These are phyloP conservation scores for Calyptomena viridis DNA, from an alignment of 2,113 vertebrate genomes.

Conservation along the genomic window DNA sequence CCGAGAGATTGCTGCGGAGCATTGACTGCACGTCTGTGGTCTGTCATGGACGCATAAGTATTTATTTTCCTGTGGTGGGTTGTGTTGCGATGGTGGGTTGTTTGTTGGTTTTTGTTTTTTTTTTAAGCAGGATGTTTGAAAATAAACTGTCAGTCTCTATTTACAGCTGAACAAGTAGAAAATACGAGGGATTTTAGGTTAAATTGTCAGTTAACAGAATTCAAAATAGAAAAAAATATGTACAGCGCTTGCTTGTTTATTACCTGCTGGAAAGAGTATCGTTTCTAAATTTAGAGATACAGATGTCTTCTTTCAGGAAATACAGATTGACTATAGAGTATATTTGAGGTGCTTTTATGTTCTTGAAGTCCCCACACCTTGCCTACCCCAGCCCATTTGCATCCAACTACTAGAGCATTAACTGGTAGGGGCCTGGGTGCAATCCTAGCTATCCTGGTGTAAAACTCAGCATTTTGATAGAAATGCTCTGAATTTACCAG, in stretches of 20 bases:
- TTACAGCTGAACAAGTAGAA: slow-evolving; percentile 76
- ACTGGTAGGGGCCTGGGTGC: neutral
- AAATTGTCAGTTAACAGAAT: slow-evolving; percentile 84
- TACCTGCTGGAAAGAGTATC: slow-evolving; percentile 53
- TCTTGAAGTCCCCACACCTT: neutral
- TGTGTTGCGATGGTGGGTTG: neutral
- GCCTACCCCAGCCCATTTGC: neutral
- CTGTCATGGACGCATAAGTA: slow-evolving; percentile 92
- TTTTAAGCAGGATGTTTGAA: slow-evolving; percentile 60
- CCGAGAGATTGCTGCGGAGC: slow-evolving; percentile 83
- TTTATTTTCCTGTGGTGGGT: slow-evolving; percentile 86
- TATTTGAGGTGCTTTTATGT: slow-evolving; percentile 11
- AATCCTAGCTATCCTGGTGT: neutral
- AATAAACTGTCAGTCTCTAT: slow-evolving; percentile 87
- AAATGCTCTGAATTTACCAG: neutral
- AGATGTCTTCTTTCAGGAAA: slow-evolving; percentile 35
- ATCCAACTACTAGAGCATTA: neutral
- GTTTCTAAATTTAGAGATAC: slow-evolving; percentile 44
- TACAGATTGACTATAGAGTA: neutral
- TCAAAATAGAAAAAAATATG: slow-evolving; percentile 76
- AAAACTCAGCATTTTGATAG: neutral
- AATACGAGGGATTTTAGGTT: slow-evolving; percentile 80
- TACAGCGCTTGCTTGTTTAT: slow-evolving; percentile 54
- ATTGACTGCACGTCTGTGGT: slow-evolving; percentile 78
- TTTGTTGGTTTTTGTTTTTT: neutral